These are phyloP conservation scores for Fistularia commersonii DNA, from an alignment of 2,797 vertebrate genomes.

Conservation along the genomic window DNA sequence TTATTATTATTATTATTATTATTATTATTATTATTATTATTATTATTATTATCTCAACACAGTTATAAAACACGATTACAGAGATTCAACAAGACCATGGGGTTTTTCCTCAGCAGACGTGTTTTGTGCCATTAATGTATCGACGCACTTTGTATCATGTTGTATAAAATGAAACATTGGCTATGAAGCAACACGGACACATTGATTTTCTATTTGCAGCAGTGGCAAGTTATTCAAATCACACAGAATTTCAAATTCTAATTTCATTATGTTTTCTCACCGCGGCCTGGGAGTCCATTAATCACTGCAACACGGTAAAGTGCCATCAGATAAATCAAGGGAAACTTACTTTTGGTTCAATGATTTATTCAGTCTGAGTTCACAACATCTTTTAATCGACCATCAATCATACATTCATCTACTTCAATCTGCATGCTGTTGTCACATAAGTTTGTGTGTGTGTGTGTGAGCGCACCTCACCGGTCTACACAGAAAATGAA, in stretches of 20 bases:
- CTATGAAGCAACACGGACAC: slow-evolving; percentile 32
- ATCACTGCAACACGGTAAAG: slow-evolving; percentile 46
- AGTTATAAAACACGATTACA: slow-evolving; percentile 6
- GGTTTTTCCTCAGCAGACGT: slow-evolving; percentile 16
- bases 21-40: too few relatives aligned
- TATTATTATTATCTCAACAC: background rate
- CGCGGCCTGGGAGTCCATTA: slow-evolving; percentile 56
- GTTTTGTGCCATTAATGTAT: slow-evolving; percentile 21
- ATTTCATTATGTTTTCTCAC: slow-evolving; percentile 62
- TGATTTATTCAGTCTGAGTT: slow-evolving; percentile 59
- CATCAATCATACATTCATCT: slow-evolving; percentile 40
- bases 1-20: too few relatives aligned
- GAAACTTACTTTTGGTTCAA: slow-evolving; percentile 38
- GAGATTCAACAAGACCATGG: slow-evolving; percentile 11
- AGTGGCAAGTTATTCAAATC: slow-evolving; percentile 51
- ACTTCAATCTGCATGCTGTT: slow-evolving; percentile 2
- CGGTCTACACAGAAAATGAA: too few relatives aligned
- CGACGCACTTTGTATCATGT: slow-evolving; percentile 21
- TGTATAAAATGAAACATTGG: slow-evolving; percentile 38
- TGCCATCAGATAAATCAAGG: slow-evolving; percentile 55
- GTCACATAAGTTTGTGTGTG: slow-evolving; percentile 2
- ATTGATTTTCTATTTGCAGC: slow-evolving; percentile 43
- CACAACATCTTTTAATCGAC: slow-evolving; percentile 26
- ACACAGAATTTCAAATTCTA: slow-evolving; percentile 65
- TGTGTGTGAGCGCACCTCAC: too few relatives aligned